These are phyloP conservation scores for Trematomus bernacchii DNA, from an alignment of 2,797 vertebrate species.

Conservation along the genomic window DNA sequence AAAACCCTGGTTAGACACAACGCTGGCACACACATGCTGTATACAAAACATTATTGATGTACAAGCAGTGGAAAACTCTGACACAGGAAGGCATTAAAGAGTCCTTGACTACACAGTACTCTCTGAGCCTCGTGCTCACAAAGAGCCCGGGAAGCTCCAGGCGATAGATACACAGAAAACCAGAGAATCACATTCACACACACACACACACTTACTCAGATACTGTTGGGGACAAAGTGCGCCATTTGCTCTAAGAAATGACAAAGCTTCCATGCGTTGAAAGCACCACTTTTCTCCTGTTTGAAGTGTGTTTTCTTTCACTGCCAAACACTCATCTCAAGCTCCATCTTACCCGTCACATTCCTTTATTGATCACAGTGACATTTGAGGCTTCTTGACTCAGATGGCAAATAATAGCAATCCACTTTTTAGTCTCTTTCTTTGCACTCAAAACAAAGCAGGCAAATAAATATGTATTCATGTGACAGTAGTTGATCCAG, in stretches of 20 bases:
- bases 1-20: slow-evolving; percentile 51
- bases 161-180: slow-evolving; percentile 71
- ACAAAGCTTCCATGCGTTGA: slow-evolving; percentile 60
- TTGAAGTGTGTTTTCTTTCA: slow-evolving; percentile 62
- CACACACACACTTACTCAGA: slow-evolving; percentile 39
- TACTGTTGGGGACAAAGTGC: slow-evolving; percentile 69
- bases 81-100: slow-evolving; percentile 72
- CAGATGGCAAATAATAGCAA: slow-evolving; percentile 33
- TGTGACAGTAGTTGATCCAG: slow-evolving; percentile 35
- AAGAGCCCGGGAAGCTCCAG: slow-evolving; percentile 68
- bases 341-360: slow-evolving; percentile 54
- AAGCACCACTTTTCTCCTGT: slow-evolving; percentile 58
- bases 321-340: slow-evolving; percentile 60
- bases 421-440: slow-evolving; percentile 1
- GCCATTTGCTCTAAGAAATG: slow-evolving; percentile 66
- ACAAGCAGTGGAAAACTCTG: slow-evolving; percentile 47
- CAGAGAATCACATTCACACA: slow-evolving; percentile 49
- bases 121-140: slow-evolving; percentile 61
- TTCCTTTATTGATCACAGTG: slow-evolving; percentile 51
- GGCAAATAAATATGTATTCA: slow-evolving; percentile 18
- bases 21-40: slow-evolving; percentile 20
- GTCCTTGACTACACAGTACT: slow-evolving; percentile 71
- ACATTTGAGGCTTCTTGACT: slow-evolving; percentile 53
- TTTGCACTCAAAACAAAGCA: slow-evolving; percentile 27
- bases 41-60: slow-evolving; percentile 53